phyloP scores from a whole-genome alignment of 2,888 invertebrate genomes.

The Patella pellucida region DNA sequence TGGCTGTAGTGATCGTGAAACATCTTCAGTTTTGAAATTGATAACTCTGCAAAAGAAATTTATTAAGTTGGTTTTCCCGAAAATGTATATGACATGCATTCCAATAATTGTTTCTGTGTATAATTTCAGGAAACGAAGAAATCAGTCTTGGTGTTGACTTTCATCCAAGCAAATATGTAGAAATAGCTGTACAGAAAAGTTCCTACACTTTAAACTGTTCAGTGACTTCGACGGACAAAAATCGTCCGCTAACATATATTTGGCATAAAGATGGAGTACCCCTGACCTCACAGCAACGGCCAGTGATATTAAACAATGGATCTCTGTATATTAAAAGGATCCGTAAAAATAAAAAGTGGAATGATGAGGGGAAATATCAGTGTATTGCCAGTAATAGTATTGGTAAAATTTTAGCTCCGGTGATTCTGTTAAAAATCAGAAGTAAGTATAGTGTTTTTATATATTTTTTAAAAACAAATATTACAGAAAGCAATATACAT shows the following conservation, averaged over 20 bases:
- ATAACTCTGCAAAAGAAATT: no score
- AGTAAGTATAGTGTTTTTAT: constrained; percentile 17
- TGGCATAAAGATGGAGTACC: constrained; percentile 8
- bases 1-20: no score
- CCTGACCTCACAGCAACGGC: background rate
- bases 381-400: constrained; percentile 15
- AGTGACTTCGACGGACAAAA: constrained; percentile 3
- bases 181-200: constrained; percentile 4
- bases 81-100: background rate
- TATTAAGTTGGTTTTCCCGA: no score
- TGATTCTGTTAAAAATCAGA: constrained; percentile 14
- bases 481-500: no score
- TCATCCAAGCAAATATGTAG: background rate
- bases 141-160: constrained; percentile 8
- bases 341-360: constrained; percentile 12
- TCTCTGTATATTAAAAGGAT: constrained; percentile 20
- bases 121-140: constrained; percentile 2
- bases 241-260: background rate
- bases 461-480: no score
- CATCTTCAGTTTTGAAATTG: no score
- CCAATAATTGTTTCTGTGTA: background rate
- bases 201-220: constrained; percentile 8
- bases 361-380: constrained; percentile 16
- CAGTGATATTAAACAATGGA: constrained; percentile 15
- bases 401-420: constrained; percentile 15